Evolutionary conservation across 1,140 invertebrate genomes (phyloP).

Genomic region (Saccostrea cuccullata): DNA sequence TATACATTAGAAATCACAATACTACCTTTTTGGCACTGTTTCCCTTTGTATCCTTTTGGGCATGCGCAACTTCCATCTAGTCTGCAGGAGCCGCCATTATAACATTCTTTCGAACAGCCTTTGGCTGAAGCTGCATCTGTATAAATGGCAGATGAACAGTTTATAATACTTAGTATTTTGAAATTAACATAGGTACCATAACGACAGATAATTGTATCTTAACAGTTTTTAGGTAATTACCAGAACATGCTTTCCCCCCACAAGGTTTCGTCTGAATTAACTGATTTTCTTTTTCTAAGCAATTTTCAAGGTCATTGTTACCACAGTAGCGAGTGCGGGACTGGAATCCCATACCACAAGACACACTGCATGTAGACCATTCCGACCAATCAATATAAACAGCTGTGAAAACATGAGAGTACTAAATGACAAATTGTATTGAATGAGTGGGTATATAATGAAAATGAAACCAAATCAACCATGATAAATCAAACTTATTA

Average conservation of each 20-base stretch:
- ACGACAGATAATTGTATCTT: too few species aligned
- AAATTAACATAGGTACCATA: too few species aligned
- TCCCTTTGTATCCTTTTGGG: slow-evolving; percentile 50
- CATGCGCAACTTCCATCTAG: slow-evolving; percentile 54
- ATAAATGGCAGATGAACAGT: too few species aligned
- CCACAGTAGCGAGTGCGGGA: slow-evolving; percentile 71
- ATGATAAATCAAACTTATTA: too few species aligned
- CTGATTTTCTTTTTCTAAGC: slow-evolving; percentile 41
- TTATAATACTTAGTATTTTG: too few species aligned
- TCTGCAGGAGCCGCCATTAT: slow-evolving; percentile 61
- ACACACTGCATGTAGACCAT: slow-evolving; percentile 88
- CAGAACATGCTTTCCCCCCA: slow-evolving; percentile 6
- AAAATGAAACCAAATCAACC: too few species aligned
- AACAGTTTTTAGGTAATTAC: not conserved
- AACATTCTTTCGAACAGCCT: slow-evolving; percentile 43
- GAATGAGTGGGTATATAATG: too few species aligned
- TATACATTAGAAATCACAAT: not conserved
- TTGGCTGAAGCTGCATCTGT: too few species aligned
- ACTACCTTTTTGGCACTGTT: slow-evolving; percentile 59
- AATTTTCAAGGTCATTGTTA: slow-evolving; percentile 56
- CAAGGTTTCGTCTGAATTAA: slow-evolving; percentile 51
- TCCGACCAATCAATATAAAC: slow-evolving; percentile 81
- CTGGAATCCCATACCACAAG: slow-evolving; percentile 85
- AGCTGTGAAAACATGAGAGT: not conserved
- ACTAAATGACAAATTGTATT: too few species aligned